Evolutionary conservation across 2,113 vertebrate species (phyloP), one percentile per base, ranked within the genome.

Genomic region (Perognathus longimembris): DNA sequence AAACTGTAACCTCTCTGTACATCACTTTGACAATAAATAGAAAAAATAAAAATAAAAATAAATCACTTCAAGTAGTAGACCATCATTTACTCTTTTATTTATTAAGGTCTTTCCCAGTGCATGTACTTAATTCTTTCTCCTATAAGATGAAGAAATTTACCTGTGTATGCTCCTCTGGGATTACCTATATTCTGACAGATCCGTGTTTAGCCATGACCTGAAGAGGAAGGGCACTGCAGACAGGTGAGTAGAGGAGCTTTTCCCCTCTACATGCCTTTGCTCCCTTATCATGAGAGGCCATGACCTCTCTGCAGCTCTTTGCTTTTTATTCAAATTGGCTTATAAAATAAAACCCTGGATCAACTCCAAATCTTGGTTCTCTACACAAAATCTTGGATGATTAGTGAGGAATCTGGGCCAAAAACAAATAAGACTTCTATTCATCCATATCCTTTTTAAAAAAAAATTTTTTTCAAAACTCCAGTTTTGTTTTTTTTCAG

Each of bases 391-490:
- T 32, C 63, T 61, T 38, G 63, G 77, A 66, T 22, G 10, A 36
- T 50, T 69, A 40, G 18, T 69, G 28, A 82, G 14, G 40, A 83
- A 61, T 64, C 21, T 14, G 77, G 79, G 50, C 63, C 63, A 92
- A 57, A 73, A 67, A 67, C 34, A 85, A 79, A 59, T 18, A 85
- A 91, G 21, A 42, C 50, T 36, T 85, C 57, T 96, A 50, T 82
- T 76, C 59, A 83, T 74, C 76, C 28, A 67, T 36, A 67, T 86
- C 88, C 34, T 54, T 54, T 54, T 54, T 54, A 17, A 17, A 17
- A 15, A 15, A 54, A 15, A 54, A 71, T 50, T 70, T 69, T 45
- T 70, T 85, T 4, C 30, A 45, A 38, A 34, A 36, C n/a, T 81
- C 38, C 40, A 36, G 12, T 66, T 40, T 28, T 66, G 50, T 93